These are phyloP conservation scores for Oppia nitens DNA, from an alignment of 1,140 invertebrate genomes.

Conservation along the genomic window DNA sequence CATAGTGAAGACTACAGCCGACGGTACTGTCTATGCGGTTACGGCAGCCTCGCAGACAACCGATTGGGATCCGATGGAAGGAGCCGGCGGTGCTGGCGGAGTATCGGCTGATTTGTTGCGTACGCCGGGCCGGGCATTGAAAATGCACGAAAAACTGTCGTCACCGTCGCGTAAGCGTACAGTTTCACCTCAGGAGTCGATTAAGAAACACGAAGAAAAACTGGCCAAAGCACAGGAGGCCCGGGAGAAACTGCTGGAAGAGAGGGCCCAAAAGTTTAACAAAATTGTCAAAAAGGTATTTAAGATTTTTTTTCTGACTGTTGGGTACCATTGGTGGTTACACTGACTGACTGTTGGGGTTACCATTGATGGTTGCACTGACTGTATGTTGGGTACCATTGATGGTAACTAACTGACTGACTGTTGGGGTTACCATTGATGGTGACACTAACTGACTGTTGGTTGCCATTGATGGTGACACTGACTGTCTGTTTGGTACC, in stretches of 20 bases:
- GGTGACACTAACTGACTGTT: background rate
- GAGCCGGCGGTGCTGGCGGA: background rate
- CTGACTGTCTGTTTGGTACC: no score
- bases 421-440: background rate
- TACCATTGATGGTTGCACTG: no score
- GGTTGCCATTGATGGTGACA: background rate
- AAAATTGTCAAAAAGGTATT: conserved; percentile 59
- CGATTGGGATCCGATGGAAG: background rate
- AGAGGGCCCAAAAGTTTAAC: conserved; percentile 65
- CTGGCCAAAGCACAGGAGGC: conserved; percentile 52
- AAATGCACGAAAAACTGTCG: conserved; percentile 80
- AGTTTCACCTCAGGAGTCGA: conserved; percentile 43
- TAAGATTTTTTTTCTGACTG: conserved; percentile 1
- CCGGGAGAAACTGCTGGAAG: conserved; percentile 55
- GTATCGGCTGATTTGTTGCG: conserved; percentile 24
- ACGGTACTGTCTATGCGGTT: background rate
- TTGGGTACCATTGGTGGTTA: no score
- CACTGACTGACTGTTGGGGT: no score
- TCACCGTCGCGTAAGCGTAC: conserved; percentile 67
- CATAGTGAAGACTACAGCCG: background rate
- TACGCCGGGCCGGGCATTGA: conserved; percentile 69
- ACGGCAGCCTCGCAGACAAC: background rate
- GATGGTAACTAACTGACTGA: background rate
- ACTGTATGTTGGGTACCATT: background rate
- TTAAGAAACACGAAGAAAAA: conserved; percentile 48